Base-by-base conservation (phyloP, 2,888 invertebrate species). In the Rotaria sp. region DNA sequence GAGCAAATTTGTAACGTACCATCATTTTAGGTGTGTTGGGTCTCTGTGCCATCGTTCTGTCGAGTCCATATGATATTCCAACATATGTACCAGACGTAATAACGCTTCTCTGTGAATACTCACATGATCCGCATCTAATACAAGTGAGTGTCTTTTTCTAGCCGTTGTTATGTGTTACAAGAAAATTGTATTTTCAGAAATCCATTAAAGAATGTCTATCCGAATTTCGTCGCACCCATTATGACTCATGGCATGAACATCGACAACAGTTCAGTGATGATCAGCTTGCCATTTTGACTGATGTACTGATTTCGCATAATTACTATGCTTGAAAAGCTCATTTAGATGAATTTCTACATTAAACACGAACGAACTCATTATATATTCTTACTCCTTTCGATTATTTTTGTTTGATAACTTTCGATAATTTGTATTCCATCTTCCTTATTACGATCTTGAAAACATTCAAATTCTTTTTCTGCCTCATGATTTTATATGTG, bases 141-240 rank as follows among this genome's bases (percentile, higher is more conserved):
- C 95, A 95, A 88, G 94, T 94, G 90, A 93, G 92, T 45, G 10
- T 45, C 8, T 13, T 45, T 45, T 45, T 45, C 45, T 45, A 0
- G 3, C 1, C 15, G 15, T 50, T 18, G 15, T 50, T 4, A 50
- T 50, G 1, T 50, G 18, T 4, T 50, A 18, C 10, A 18, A 13
- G 15, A 50, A 50, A 50, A 50, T 50, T 50, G 13, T 18, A 15
- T 50, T 91, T 92, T n/a, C 90, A 95, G 93, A 93, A 94, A 85
- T 94, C 96, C 8, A 95, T 97, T 88, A 93, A 95, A 88, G 94
- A 94, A 89, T 94, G 96, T 0, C 91, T 97, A 85, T 94, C 95
- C 0, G 95, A 96, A 90, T 97, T 97, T 92, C 94, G 95, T 88
- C 93, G 96, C 87, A 96, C 96, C 0, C 96, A 97, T 91, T 95